Percentiles rank a stretch among this genome's conserved stretches.
Conservation (phyloP, 2,888 invertebrate species). For the Stenchaetothrips biformis region DNA sequence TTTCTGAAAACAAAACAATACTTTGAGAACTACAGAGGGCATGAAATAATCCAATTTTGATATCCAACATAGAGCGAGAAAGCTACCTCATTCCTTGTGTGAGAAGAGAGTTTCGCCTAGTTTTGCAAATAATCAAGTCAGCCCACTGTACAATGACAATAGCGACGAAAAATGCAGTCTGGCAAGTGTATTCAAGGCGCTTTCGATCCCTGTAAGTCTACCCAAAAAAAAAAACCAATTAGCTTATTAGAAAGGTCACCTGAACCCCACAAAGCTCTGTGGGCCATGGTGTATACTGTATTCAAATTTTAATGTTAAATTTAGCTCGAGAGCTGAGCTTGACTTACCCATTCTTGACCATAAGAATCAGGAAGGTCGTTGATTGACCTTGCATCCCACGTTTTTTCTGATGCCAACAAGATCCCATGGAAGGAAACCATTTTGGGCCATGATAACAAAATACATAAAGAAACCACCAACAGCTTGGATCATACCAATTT, state of each 20-base stretch:
- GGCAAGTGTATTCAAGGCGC: constrained; percentile 64
- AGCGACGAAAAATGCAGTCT: constrained; percentile 74
- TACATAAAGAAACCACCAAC: constrained; percentile 74
- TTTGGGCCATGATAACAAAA: constrained; percentile 70
- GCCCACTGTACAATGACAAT: constrained; percentile 73
- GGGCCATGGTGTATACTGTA: no score
- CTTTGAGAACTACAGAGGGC: neutral
- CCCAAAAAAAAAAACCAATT: neutral
- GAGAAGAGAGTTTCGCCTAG: constrained; percentile 64
- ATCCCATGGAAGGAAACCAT: constrained; percentile 66
- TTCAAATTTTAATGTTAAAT: no score
- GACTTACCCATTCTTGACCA: constrained; percentile 64
- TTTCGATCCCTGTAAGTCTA: constrained; percentile 61
- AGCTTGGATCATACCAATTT: constrained; percentile 81
- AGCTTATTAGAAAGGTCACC: neutral
- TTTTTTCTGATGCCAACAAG: constrained; percentile 62
- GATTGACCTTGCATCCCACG: constrained; percentile 65
- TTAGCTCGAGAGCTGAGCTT: neutral
- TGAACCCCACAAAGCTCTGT: neutral
- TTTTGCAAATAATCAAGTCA: constrained; percentile 74
- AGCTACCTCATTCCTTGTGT: constrained; percentile 67
- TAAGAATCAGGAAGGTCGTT: constrained; percentile 64
- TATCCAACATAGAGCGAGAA: constrained; percentile 28
- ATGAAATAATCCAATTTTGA: neutral
- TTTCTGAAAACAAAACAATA: constrained; percentile 44